A percentile compares a stretch with the other conserved stretches of the same genome.
Evolutionary conservation across 1,140 invertebrate genomes (phyloP).

Genomic region (Gonatopus flavifemur): DNA sequence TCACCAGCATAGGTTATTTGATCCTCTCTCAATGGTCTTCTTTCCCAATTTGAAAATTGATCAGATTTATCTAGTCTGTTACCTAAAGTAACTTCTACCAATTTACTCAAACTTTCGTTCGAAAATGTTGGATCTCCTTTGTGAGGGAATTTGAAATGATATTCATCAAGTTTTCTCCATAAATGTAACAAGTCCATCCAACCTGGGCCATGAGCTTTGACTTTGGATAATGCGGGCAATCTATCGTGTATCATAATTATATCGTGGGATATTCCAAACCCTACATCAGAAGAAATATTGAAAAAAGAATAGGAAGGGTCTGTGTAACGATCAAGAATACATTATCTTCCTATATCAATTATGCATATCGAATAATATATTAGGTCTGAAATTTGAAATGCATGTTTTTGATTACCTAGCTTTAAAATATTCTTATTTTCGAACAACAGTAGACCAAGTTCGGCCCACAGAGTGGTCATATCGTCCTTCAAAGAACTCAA

Average conservation of each 20-base stretch:
- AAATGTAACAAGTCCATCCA: slow-evolving; percentile 60
- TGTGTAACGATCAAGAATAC: neutral
- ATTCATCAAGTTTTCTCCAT: slow-evolving; percentile 59
- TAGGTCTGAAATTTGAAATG: too few relatives aligned
- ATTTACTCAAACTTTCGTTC: slow-evolving; percentile 65
- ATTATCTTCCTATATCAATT: neutral
- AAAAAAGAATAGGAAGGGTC: neutral
- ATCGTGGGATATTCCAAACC: slow-evolving; percentile 64
- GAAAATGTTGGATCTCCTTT: slow-evolving; percentile 44
- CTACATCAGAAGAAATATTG: slow-evolving; percentile 32
- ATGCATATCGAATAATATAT: neutral
- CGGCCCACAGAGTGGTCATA: slow-evolving; percentile 57
- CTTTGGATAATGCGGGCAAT: slow-evolving; percentile 58
- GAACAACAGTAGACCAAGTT: slow-evolving; percentile 60
- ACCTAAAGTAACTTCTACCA: slow-evolving; percentile 74
- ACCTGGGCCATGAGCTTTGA: slow-evolving; percentile 48
- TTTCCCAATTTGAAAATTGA: slow-evolving; percentile 87
- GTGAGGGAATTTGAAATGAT: slow-evolving; percentile 58
- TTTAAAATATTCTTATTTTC: slow-evolving; percentile 70
- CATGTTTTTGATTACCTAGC: slow-evolving; percentile 56
- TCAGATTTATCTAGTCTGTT: slow-evolving; percentile 75
- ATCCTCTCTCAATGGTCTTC: slow-evolving; percentile 70
- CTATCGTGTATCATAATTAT: slow-evolving; percentile 61
- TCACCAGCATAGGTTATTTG: slow-evolving; percentile 79
- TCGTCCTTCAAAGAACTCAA: slow-evolving; percentile 57